phyloP scores from a whole-genome alignment of 2,888 invertebrate genomes.

The Noctua janthe region DNA sequence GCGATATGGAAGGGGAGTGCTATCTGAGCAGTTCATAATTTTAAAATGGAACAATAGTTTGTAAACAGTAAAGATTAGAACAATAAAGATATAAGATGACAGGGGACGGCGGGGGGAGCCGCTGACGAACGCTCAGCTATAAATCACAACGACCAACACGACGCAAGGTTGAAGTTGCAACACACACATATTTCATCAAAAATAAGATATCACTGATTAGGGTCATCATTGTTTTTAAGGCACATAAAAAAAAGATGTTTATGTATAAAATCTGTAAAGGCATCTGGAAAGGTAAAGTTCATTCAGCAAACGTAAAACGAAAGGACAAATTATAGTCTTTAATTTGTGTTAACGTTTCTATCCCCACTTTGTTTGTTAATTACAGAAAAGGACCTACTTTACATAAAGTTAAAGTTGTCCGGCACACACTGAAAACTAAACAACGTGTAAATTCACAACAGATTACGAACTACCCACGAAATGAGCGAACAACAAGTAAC shows the following conservation, averaged over 20 bases:
- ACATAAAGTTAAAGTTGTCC: slow-evolving; percentile 51
- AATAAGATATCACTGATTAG: slow-evolving; percentile 11
- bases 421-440: slow-evolving; percentile 51
- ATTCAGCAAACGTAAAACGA: background rate
- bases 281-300: slow-evolving; percentile 16
- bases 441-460: slow-evolving; percentile 64
- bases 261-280: background rate
- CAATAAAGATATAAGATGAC: slow-evolving; percentile 68
- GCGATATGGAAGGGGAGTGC: slow-evolving; percentile 49
- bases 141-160: slow-evolving; percentile 61
- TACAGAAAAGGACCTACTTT: slow-evolving; percentile 51
- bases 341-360: slow-evolving; percentile 32
- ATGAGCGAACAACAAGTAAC: slow-evolving; percentile 67
- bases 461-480: slow-evolving; percentile 63
- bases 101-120: slow-evolving; percentile 6
- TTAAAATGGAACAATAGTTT: slow-evolving; percentile 67
- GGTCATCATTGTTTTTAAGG: background rate
- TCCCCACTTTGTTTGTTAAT: slow-evolving; percentile 49
- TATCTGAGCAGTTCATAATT: slow-evolving; percentile 61
- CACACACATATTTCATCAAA: slow-evolving; percentile 18
- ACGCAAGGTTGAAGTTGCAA: slow-evolving; percentile 50
- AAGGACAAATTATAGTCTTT: slow-evolving; percentile 19
- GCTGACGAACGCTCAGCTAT: slow-evolving; percentile 45
- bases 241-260: background rate
- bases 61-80: slow-evolving; percentile 66